Evolutionary conservation across 2,797 vertebrate genomes (phyloP).

Genomic region (Hyperoplus immaculatus): DNA sequence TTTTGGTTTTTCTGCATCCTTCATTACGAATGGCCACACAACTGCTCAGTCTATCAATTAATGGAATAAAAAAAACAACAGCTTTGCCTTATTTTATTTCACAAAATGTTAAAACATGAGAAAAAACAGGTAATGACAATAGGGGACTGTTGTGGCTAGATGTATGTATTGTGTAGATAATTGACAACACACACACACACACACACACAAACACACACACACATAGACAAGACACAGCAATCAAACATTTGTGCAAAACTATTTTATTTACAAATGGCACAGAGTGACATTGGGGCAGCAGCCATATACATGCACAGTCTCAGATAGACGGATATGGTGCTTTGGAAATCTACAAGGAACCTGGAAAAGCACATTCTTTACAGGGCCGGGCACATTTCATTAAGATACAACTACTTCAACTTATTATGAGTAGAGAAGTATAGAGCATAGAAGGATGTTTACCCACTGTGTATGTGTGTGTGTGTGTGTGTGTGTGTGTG

Average conservation of each 20-base stretch:
- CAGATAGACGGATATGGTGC: slow-evolving; percentile 86
- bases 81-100: neutral
- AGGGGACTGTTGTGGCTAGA: neutral
- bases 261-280: slow-evolving; percentile 99
- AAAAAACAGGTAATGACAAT: neutral
- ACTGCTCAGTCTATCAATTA: too few species aligned
- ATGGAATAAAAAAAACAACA: neutral
- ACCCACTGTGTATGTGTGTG: too few species aligned
- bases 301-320: slow-evolving; percentile 92
- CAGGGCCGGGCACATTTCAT: slow-evolving; percentile 44
- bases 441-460: too few species aligned
- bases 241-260: slow-evolving; percentile 97
- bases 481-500: too few species aligned
- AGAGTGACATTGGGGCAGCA: slow-evolving; percentile 92
- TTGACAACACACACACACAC: neutral
- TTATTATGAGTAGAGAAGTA: slow-evolving; percentile 10
- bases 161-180: neutral
- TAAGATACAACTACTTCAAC: slow-evolving; percentile 59
- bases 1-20: neutral
- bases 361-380: slow-evolving; percentile 54
- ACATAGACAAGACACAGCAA: slow-evolving; percentile 71
- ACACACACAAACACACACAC: neutral
- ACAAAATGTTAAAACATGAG: neutral
- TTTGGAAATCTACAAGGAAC: slow-evolving; percentile 59
- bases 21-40: neutral